Evolutionary conservation across 2,888 invertebrate genomes (phyloP).

Genomic region (Drosophila atroscutellata): DNA sequence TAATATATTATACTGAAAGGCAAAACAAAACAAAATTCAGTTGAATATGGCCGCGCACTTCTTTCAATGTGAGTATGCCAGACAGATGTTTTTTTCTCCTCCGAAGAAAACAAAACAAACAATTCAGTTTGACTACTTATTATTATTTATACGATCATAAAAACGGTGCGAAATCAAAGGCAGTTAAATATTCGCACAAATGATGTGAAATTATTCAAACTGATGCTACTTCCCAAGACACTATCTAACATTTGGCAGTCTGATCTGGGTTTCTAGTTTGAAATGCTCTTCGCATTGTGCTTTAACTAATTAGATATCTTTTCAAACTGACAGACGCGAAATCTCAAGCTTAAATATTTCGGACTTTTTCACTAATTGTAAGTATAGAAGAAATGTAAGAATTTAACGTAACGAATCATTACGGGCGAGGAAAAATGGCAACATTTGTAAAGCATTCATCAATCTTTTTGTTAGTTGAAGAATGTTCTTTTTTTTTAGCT

Average conservation of each 20-base stretch:
- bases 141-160: background rate
- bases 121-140: background rate
- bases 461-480: background rate
- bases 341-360: background rate
- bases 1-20: constrained; percentile 5
- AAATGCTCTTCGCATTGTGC: constrained; percentile 9
- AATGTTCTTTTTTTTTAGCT: background rate
- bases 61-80: constrained; percentile 3
- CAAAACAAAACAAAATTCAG: constrained; percentile 19
- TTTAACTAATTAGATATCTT: constrained; percentile 19
- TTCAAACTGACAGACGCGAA: constrained; percentile 19
- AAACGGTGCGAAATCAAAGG: constrained; percentile 26
- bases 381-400: background rate
- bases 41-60: constrained; percentile 13
- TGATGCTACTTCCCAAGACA: background rate
- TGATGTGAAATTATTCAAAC: constrained; percentile 19
- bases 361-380: background rate
- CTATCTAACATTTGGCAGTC: constrained; percentile 10
- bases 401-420: constrained; percentile 21
- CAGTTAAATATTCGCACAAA: constrained; percentile 33
- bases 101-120: background rate
- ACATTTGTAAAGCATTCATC: constrained; percentile 7
- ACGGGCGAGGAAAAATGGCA: constrained; percentile 7
- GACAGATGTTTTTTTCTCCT: constrained; percentile 1
- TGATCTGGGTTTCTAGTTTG: constrained; percentile 6